These are phyloP conservation scores for Caenorhabditis virilis DNA, from an alignment of 2,888 invertebrate genomes.

Conservation along the genomic window DNA sequence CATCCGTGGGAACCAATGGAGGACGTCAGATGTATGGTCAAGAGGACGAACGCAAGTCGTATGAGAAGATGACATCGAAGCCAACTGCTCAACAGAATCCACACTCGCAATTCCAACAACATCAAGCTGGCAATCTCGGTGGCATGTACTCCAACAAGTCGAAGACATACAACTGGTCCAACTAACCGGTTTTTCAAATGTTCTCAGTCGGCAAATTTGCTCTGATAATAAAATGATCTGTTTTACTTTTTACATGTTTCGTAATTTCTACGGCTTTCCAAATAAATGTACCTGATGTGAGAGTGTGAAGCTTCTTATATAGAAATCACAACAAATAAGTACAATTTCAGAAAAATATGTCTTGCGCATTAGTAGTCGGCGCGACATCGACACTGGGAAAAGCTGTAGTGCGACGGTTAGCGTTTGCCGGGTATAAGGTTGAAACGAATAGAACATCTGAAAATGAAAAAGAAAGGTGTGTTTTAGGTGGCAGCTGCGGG, in stretches of 20 bases:
- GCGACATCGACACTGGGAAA: constrained; percentile 43
- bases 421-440: constrained; percentile 46
- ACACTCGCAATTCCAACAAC: constrained; percentile 35
- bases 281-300: constrained; percentile 42
- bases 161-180: constrained; percentile 47
- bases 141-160: constrained; percentile 32
- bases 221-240: constrained; percentile 48
- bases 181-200: constrained; percentile 42
- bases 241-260: constrained; percentile 40
- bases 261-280: constrained; percentile 43
- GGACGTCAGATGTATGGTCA: constrained; percentile 47
- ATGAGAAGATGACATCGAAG: constrained; percentile 44
- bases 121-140: constrained; percentile 38
- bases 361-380: constrained; percentile 42
- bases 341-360: constrained; percentile 12
- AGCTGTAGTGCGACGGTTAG: constrained; percentile 51
- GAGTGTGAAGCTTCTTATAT: constrained; percentile 1
- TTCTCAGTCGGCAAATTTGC: constrained; percentile 40
- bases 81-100: constrained; percentile 24
- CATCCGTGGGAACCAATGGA: constrained; percentile 32
- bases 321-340: background rate
- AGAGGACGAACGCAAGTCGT: constrained; percentile 38
- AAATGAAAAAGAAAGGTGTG: too few relatives aligned
- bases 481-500: constrained; percentile 35
- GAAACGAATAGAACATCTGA: background rate